These are phyloP conservation scores for Eurystomus gularis DNA, from an alignment of 2,113 vertebrate species.

Conservation along the genomic window DNA sequence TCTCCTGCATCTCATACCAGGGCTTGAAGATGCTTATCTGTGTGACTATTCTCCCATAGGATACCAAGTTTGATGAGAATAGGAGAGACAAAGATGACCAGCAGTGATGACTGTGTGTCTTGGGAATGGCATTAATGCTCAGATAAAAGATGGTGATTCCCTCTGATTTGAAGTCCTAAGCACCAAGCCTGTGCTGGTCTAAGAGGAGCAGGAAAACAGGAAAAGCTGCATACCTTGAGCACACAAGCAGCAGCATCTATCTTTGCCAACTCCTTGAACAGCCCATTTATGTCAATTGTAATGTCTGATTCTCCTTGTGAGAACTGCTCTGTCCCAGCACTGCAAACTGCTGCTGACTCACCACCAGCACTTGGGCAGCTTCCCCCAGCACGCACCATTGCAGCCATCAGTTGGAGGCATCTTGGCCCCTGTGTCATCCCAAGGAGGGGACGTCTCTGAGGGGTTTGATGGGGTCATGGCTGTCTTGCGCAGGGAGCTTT, in stretches of 20 bases:
- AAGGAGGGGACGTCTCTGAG: neutral
- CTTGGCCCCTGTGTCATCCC: fast-evolving
- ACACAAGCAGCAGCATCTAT: neutral
- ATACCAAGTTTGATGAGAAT: neutral
- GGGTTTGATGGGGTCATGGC: neutral
- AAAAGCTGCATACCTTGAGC: slow-evolving; percentile 1
- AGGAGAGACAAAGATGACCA: neutral
- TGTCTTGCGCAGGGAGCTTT: neutral
- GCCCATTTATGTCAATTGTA: neutral
- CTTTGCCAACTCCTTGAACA: neutral
- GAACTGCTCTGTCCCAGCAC: neutral
- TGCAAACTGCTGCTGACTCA: neutral
- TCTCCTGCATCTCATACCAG: neutral
- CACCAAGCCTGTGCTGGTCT: neutral
- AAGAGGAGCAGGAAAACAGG: neutral
- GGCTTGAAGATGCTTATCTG: neutral
- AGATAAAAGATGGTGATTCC: neutral
- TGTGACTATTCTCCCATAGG: neutral
- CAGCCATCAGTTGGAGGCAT: fast-evolving
- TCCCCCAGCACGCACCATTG: neutral
- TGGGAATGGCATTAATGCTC: neutral
- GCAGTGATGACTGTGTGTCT: neutral
- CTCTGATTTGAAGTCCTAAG: neutral
- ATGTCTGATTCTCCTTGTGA: neutral
- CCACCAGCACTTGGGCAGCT: fast-evolving